Conservation (phyloP, 2,797 vertebrate genomes). For the Pagetopsis macropterus region DNA sequence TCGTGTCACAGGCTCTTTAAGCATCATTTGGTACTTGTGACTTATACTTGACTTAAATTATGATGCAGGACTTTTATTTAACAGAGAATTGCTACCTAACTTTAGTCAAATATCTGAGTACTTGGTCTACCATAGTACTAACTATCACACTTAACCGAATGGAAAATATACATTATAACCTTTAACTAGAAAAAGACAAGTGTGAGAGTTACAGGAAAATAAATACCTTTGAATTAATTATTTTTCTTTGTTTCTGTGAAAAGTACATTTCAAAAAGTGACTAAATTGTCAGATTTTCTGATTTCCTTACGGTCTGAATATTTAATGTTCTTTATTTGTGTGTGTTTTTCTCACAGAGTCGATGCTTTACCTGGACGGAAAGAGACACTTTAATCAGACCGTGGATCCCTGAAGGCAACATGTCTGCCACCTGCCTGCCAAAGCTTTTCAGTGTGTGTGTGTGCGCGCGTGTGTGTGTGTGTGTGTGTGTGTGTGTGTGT, state of each 20-base stretch:
- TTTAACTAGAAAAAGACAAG: not conserved
- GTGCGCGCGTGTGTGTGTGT: conserved; percentile 5
- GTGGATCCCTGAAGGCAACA: conserved; percentile 63
- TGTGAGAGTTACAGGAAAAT: not conserved
- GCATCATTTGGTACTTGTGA: not conserved
- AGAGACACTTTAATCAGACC: conserved; percentile 89
- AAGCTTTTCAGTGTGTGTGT: conserved; percentile 15
- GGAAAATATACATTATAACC: not conserved
- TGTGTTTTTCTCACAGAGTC: conserved; percentile 86
- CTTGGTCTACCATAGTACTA: not conserved
- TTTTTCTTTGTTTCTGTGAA: not conserved
- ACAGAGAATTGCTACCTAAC: too few relatives aligned
- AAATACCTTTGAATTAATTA: not conserved
- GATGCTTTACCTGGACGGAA: conserved; percentile 97
- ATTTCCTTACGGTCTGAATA: not conserved
- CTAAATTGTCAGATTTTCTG: not conserved
- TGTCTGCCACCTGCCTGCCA: conserved; percentile 9
- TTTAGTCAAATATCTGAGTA: not conserved
- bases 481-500: conserved; percentile 9
- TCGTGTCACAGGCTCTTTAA: too few relatives aligned
- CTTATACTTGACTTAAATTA: not conserved
- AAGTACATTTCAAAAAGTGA: not conserved
- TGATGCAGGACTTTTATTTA: not conserved
- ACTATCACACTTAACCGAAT: too few relatives aligned
- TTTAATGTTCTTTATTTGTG: not conserved